phyloP scores from a whole-genome alignment of 2,113 vertebrate species.

The Neodontobutis hainanensis region DNA sequence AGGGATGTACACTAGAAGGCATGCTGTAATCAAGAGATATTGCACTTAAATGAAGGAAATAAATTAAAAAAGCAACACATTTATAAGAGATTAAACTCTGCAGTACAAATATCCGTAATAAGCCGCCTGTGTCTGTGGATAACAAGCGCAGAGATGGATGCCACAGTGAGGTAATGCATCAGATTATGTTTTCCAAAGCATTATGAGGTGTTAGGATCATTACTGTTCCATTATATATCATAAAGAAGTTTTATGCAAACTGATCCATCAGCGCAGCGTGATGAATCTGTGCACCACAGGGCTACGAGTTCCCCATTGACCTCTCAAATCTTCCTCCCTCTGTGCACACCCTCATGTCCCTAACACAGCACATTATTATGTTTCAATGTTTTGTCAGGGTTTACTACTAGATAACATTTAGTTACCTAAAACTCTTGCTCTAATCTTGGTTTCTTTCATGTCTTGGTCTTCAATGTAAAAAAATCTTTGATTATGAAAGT shows the following conservation, averaged over 20 bases:
- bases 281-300: neutral
- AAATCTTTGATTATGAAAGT: no score
- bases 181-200: slow-evolving; percentile 31
- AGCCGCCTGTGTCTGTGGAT: neutral
- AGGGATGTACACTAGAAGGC: slow-evolving; percentile 1
- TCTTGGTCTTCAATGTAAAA: no score
- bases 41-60: slow-evolving; percentile 25
- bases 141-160: neutral
- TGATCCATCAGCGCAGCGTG: slow-evolving; percentile 9
- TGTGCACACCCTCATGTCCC: neutral
- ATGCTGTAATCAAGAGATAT: slow-evolving; percentile 38
- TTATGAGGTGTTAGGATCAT: slow-evolving; percentile 38
- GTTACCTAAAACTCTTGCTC: no score
- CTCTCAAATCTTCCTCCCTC: neutral
- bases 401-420: no score
- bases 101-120: neutral
- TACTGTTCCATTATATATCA: slow-evolving; percentile 41
- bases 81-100: slow-evolving; percentile 4
- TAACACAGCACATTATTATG: neutral
- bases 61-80: neutral
- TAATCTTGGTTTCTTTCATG: no score
- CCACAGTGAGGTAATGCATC: slow-evolving; percentile 33
- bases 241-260: slow-evolving; percentile 21
- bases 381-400: neutral
- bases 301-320: slow-evolving; percentile 3